phyloP scores from a whole-genome alignment of 2,888 invertebrate genomes.

The Tillus elongatus region DNA sequence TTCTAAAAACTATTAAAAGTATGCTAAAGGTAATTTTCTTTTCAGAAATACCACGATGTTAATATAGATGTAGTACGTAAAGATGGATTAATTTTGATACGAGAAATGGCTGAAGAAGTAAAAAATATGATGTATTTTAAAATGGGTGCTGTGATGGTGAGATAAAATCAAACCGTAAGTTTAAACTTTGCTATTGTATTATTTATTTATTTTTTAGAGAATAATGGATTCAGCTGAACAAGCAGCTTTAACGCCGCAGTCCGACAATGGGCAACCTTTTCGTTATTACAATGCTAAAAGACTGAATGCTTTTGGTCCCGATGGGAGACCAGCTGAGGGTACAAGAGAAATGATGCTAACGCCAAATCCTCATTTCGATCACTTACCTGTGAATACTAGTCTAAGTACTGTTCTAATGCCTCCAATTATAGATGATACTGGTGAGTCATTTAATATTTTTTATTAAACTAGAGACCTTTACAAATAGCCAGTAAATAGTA shows the following conservation, averaged over 20 bases:
- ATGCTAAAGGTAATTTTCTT: constrained; percentile 18
- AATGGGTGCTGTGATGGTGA: constrained; percentile 84
- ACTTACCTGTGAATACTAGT: constrained; percentile 73
- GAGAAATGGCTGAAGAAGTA: constrained; percentile 82
- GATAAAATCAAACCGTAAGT: too few relatives aligned
- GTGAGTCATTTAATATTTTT: too few relatives aligned
- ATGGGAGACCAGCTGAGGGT: constrained; percentile 62
- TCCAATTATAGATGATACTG: constrained; percentile 61
- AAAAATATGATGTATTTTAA: constrained; percentile 92
- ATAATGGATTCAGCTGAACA: constrained; percentile 88
- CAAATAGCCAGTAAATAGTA: too few relatives aligned
- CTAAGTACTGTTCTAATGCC: constrained; percentile 86
- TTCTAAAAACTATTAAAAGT: too few relatives aligned
- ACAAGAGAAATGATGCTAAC: constrained; percentile 63
- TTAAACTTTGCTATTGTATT: too few relatives aligned
- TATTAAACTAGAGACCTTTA: too few relatives aligned
- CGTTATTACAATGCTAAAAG: constrained; percentile 76
- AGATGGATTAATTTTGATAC: constrained; percentile 74
- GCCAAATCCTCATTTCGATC: constrained; percentile 77
- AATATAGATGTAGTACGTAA: constrained; percentile 71
- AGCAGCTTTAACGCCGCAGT: constrained; percentile 63
- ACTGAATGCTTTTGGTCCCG: constrained; percentile 67
- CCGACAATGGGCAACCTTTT: constrained; percentile 39
- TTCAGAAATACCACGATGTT: constrained; percentile 72
- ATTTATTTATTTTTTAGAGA: constrained; percentile 51